These are phyloP conservation scores for Nyctibius bracteatus DNA, from an alignment of 2,113 vertebrate genomes.

Conservation along the genomic window DNA sequence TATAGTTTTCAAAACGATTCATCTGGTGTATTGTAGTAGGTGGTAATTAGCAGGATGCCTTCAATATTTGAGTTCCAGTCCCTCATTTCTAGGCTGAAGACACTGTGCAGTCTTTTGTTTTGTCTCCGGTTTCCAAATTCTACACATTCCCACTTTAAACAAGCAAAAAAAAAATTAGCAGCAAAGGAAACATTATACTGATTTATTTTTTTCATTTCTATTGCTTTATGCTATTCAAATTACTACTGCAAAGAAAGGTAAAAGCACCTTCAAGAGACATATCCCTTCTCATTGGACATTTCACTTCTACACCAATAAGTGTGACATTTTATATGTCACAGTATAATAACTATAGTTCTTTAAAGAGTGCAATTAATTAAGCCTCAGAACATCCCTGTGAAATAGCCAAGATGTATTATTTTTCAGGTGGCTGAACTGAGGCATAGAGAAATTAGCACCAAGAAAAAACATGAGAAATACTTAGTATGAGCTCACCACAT, in stretches of 20 bases:
- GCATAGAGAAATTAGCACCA: not conserved
- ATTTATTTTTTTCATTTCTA: not conserved
- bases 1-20: not conserved
- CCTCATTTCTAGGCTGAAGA: not conserved
- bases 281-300: not conserved
- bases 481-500: not conserved
- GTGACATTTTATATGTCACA: not conserved
- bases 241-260: not conserved
- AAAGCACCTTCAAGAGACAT: not conserved
- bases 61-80: not conserved
- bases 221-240: not conserved
- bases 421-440: not conserved
- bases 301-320: not conserved
- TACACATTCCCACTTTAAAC: not conserved
- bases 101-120: not conserved
- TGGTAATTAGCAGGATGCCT: not conserved
- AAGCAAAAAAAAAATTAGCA: not conserved
- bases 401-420: not conserved
- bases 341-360: not conserved
- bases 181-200: not conserved
- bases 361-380: not conserved
- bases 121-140: not conserved
- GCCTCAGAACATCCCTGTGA: not conserved
- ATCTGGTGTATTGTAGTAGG: not conserved
- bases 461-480: not conserved